Evolutionary conservation across 53 echinoderm and acorn worm species (phyloP).

Genomic region (Arbacia lixula): DNA sequence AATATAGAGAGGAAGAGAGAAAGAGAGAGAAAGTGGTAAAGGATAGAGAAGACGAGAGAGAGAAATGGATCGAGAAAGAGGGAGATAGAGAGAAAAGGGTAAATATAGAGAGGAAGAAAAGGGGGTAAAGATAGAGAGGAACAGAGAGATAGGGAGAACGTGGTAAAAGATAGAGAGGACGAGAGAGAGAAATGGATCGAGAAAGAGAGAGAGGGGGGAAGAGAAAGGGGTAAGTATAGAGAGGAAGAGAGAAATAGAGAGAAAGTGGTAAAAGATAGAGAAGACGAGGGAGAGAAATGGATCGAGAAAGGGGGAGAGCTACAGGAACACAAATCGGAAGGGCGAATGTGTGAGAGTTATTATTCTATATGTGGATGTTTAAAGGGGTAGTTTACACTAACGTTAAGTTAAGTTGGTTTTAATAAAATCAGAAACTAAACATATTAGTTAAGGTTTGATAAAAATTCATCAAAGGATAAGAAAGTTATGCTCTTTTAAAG

Average conservation of each 20-base stretch:
- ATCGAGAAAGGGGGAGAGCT: neutral
- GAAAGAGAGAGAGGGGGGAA: neutral
- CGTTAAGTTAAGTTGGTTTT: too few relatives aligned
- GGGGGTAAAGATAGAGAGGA: neutral
- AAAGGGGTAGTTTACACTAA: too few relatives aligned
- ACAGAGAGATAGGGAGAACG: neutral
- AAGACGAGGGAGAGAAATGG: neutral
- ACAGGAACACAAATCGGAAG: too few relatives aligned
- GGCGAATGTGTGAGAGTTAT: too few relatives aligned
- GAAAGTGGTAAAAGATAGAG: neutral
- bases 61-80: neutral
- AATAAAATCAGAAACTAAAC: too few relatives aligned
- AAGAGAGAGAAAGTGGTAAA: neutral
- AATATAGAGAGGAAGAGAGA: neutral
- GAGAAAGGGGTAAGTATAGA: neutral
- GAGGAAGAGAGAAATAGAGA: neutral
- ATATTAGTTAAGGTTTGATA: too few relatives aligned
- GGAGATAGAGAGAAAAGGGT: neutral
- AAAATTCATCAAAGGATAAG: too few relatives aligned
- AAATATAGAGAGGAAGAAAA: neutral
- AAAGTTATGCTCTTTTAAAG: too few relatives aligned
- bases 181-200: neutral
- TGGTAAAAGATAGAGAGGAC: neutral
- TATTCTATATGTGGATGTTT: too few relatives aligned
- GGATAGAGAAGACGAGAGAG: neutral